These are phyloP conservation scores for Rousettus leschenaultii DNA, from an alignment of 2,113 vertebrate genomes.

Conservation along the genomic window DNA sequence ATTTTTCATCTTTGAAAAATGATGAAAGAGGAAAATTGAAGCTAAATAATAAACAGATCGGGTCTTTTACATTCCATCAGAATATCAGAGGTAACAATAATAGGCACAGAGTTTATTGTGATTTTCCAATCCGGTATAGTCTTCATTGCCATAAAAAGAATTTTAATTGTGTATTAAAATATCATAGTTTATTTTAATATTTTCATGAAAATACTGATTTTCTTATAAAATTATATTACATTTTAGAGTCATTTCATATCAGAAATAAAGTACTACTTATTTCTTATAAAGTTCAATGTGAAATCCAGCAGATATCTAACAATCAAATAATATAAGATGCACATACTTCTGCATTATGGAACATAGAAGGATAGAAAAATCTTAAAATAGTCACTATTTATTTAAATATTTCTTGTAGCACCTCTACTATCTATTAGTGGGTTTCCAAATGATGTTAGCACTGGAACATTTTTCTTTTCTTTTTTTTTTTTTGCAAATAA, in stretches of 20 bases:
- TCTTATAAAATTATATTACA: not conserved
- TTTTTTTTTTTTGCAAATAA: not conserved
- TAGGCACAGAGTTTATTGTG: not conserved
- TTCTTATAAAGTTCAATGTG: not conserved
- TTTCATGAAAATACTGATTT: slow-evolving; percentile 11
- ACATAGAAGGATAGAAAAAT: not conserved
- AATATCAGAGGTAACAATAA: not conserved
- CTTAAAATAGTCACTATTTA: not conserved
- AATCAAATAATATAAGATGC: not conserved
- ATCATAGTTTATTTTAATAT: not conserved
- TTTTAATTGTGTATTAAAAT: not conserved
- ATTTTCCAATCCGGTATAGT: not conserved
- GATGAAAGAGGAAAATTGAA: not conserved
- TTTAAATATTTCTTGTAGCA: not conserved
- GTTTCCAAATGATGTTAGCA: not conserved
- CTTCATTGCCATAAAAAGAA: not conserved
- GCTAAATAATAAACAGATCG: not conserved
- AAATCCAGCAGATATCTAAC: not conserved
- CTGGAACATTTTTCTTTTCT: not conserved
- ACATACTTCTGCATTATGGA: not conserved
- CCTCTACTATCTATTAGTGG: not conserved
- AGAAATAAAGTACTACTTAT: not conserved
- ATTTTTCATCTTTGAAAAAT: not conserved
- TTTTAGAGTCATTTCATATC: not conserved
- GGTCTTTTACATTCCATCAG: not conserved